Evolutionary conservation across 2,797 vertebrate genomes (phyloP).

Genomic region (Phoeniculus purpureus): DNA sequence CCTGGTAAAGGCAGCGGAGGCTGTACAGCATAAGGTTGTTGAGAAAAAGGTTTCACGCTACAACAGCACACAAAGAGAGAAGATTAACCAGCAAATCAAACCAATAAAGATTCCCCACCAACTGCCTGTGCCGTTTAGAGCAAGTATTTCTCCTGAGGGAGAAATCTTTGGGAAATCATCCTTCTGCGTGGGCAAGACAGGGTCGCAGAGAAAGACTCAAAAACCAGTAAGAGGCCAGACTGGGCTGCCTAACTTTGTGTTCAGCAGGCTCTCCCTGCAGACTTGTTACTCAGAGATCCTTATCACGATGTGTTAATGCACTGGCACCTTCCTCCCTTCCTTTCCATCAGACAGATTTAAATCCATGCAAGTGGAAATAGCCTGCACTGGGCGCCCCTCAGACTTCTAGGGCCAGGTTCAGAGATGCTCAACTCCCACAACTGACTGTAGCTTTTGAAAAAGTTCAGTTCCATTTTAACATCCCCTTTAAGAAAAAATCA

Average conservation of each 20-base stretch:
- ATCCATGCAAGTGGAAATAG: neutral
- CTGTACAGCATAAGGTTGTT: slow-evolving; percentile 91
- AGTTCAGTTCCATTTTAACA: neutral
- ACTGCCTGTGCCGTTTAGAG: neutral
- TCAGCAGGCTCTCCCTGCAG: neutral
- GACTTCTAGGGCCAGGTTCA: neutral
- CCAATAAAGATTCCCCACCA: neutral
- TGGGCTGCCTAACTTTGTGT: neutral
- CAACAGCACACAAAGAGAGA: slow-evolving; percentile 54
- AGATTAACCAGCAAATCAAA: neutral
- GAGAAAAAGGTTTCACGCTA: slow-evolving; percentile 96
- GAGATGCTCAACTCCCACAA: neutral
- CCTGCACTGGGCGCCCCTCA: neutral
- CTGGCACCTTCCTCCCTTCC: neutral
- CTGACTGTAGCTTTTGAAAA: neutral
- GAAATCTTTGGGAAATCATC: neutral
- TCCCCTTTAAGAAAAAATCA: neutral
- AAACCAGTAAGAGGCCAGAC: neutral
- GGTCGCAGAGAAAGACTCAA: neutral
- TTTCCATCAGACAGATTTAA: neutral
- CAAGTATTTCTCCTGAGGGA: neutral
- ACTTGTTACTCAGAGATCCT: neutral
- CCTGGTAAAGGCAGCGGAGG: slow-evolving; percentile 89
- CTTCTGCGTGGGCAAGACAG: neutral
- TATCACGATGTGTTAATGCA: neutral